Evolutionary conservation across 1,140 invertebrate species (phyloP), one percentile per base, ranked within the genome.

Genomic region (Drosophila setifemur): DNA sequence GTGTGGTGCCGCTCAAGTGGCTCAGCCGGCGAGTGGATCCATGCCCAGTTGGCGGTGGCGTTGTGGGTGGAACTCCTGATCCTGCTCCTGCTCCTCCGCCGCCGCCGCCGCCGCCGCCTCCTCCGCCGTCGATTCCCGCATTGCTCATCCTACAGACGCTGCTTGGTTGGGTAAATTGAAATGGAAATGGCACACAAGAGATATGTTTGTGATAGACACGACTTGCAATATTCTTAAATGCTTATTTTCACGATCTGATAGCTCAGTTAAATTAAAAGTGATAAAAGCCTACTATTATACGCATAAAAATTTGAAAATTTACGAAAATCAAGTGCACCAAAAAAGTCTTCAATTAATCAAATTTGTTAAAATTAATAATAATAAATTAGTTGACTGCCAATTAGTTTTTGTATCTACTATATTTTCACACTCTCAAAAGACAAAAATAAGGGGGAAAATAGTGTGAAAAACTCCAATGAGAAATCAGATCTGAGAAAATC

Each of bases 11-110:
- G n/a, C 75, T 42, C 48, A 72, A 42, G 43, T 75, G 67, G 76
- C 94, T 94, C 35, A 94, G 93, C 49, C 95, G 91, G 57, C 93
- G 93, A 71, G 92, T 93, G 93, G 94, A 93, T 70, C 93, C 54
- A 52, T 60, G 48, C 9, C 66, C 54, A 45, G 40, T 60, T 12
- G 69, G 43, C 40, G 74, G 50, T 45, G 68, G 68, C 68, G 68
- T 71, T 52, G 67, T 71, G 8, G 68, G 68, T 94, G 66, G 50
- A 53, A 42, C 42, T 42, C 29, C 29, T 19, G 29, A 12, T 71
- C 31, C 45, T 23, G 45, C 2, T 60, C 29, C 61, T 9, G 26
- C 14, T 35, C 49, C 49, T 33, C 39, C 31, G n/a, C 53, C 33
- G 18, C 45, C 43, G 29, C 29, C 29, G 39, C 55, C 31, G 4